Evolutionary conservation across 2,797 vertebrate genomes (phyloP), one percentile per base, ranked within the genome.

Genomic region (Lutra lutra): DNA sequence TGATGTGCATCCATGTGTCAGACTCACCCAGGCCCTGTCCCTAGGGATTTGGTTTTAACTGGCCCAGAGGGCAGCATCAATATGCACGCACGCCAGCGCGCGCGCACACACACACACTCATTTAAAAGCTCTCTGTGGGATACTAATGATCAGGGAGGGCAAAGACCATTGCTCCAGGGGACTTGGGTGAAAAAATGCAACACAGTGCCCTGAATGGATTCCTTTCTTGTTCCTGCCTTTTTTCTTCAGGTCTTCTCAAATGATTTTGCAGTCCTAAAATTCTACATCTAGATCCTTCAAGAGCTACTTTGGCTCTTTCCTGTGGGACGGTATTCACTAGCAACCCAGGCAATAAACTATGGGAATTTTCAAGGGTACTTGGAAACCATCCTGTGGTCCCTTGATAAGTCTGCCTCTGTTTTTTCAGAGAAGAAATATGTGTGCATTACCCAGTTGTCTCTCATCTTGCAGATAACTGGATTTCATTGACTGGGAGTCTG

Each of bases 401-500:
- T 64, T 56, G 91, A 46, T 78, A 94, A 84, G 43, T 54, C 38
- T 43, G 13, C 18, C 51, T 82, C 48, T 40, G 1, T 40, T 83
- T 83, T 86, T 95, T 66, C 58, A 82, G 86, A 83, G 46, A 87
- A 90, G 48, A 64, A 70, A 91, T 95, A 93, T 3, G 12, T 14
- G 2, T 60, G 27, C 9, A 18, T 94, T 93, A 92, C 48, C 60
- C 5, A 0, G 32, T 77, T 54, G 25, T 79, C 87, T 96, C 90
- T 92, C 73, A 54, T 89, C 92, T 97, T 93, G 95, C 87, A 23
- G 0, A 15, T 35, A 89, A 51, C 54, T 66, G 78, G 89, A 79
- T 95, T 97, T 95, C 92, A 95, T 21, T 94, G 94, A 90, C 54
- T 51, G 40, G 70, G 85, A 94, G 62, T 48, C 98, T 98, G 97